A percentile compares a stretch with the other conserved stretches of the same genome.
phyloP scores from a whole-genome alignment of 2,888 invertebrate genomes.

The Pristionchus maxplancki region DNA sequence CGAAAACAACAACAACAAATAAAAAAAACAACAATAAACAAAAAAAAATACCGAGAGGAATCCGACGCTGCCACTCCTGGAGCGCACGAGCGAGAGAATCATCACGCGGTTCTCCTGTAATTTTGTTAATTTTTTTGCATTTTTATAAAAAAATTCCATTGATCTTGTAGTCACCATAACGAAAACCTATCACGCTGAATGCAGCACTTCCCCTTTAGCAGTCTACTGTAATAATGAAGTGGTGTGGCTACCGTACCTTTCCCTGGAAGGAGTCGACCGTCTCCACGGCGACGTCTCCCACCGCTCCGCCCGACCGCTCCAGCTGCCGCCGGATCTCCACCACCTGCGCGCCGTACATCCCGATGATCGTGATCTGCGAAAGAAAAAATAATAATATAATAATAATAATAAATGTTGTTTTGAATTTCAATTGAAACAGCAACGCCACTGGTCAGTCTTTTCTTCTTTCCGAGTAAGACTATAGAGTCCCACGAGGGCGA shows the following conservation, averaged over 20 bases:
- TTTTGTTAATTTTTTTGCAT: too few relatives aligned
- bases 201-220: too few relatives aligned
- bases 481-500: too few relatives aligned
- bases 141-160: neutral
- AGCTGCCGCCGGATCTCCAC: slow-evolving; percentile 76
- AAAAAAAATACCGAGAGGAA: slow-evolving; percentile 68
- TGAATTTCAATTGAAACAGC: too few relatives aligned
- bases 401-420: too few relatives aligned
- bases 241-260: slow-evolving; percentile 54
- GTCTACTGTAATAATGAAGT: too few relatives aligned
- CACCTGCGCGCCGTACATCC: slow-evolving; percentile 85
- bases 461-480: too few relatives aligned
- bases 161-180: neutral
- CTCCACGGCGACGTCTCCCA: slow-evolving; percentile 56
- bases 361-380: slow-evolving; percentile 86
- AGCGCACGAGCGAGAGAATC: slow-evolving; percentile 87
- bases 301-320: neutral
- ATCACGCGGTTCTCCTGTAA: slow-evolving; percentile 81
- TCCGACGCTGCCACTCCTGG: slow-evolving; percentile 82
- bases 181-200: too few relatives aligned
- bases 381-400: too few relatives aligned
- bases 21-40: neutral
- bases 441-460: too few relatives aligned
- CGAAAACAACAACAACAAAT: too few relatives aligned
- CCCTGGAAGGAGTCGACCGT: slow-evolving; percentile 67